Percentiles rank a stretch among this genome's conserved stretches.
phyloP scores from a whole-genome alignment of 2,888 invertebrate genomes.

The Thyatira batis region DNA sequence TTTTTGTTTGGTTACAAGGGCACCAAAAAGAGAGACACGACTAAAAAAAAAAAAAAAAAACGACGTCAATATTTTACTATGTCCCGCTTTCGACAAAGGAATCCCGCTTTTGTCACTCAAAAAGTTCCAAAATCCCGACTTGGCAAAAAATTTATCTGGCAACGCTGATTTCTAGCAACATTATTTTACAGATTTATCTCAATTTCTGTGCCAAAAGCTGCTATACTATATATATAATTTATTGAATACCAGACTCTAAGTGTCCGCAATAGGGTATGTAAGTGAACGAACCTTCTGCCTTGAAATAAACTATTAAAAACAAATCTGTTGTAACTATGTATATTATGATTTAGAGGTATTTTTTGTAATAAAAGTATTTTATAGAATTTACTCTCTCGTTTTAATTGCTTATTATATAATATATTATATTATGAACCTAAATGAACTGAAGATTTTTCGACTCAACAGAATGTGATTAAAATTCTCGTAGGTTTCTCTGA shows the following conservation, averaged over 20 bases:
- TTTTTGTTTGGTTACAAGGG: no score
- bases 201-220: neutral
- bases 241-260: neutral
- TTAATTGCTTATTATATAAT: constrained; percentile 10
- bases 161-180: neutral
- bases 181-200: neutral
- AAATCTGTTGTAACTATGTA: constrained; percentile 17
- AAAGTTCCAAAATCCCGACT: no score
- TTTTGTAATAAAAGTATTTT: constrained; percentile 65
- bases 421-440: no score
- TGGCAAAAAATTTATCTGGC: no score
- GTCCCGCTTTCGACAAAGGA: no score
- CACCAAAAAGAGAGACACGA: no score
- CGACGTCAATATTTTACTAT: no score
- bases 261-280: neutral
- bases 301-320: constrained; percentile 7
- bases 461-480: neutral
- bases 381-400: constrained; percentile 32
- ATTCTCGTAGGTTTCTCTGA: no score
- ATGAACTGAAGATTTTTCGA: no score
- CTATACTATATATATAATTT: neutral
- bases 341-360: constrained; percentile 38
- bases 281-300: constrained; percentile 9
- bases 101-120: no score
- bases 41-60: no score